Conservation (phyloP, 1,140 invertebrate species). For the Agrypnia vestita region DNA sequence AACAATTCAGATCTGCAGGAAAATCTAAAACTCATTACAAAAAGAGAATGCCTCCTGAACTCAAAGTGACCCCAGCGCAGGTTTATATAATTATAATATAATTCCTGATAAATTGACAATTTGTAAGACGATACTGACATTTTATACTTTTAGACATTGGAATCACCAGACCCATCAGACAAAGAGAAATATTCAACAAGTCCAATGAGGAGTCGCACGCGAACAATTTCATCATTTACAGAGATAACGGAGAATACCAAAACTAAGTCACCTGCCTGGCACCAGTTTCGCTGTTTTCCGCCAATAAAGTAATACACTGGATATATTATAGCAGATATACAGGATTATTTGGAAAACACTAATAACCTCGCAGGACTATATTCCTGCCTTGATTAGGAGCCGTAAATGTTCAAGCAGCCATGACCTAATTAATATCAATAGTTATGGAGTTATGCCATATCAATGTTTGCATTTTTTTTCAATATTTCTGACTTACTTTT, state of each 20-base stretch:
- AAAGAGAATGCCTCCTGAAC: constrained; percentile 74
- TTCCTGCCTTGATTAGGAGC: too few relatives aligned
- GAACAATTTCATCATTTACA: constrained; percentile 73
- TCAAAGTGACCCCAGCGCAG: constrained; percentile 72
- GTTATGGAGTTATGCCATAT: too few relatives aligned
- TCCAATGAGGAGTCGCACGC: constrained; percentile 66
- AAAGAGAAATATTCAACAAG: constrained; percentile 66
- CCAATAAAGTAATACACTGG: constrained; percentile 67
- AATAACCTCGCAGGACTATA: too few relatives aligned
- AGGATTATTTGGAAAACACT: too few relatives aligned
- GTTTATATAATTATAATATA: constrained; percentile 58
- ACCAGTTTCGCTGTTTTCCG: constrained; percentile 69
- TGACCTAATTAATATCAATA: too few relatives aligned
- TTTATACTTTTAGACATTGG: constrained; percentile 64
- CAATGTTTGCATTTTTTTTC: too few relatives aligned
- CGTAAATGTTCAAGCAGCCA: too few relatives aligned
- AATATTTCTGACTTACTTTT: too few relatives aligned
- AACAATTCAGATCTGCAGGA: constrained; percentile 65
- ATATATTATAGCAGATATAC: too few relatives aligned
- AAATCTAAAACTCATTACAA: constrained; percentile 68
- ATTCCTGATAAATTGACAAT: not conserved
- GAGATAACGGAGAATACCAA: constrained; percentile 66
- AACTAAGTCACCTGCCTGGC: constrained; percentile 68
- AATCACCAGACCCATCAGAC: constrained; percentile 69
- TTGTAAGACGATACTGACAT: constrained; percentile 37